A percentile compares a stretch with the other conserved stretches of the same genome.
phyloP scores from a whole-genome alignment of 2,888 invertebrate genomes.

The Amiota mariae region DNA sequence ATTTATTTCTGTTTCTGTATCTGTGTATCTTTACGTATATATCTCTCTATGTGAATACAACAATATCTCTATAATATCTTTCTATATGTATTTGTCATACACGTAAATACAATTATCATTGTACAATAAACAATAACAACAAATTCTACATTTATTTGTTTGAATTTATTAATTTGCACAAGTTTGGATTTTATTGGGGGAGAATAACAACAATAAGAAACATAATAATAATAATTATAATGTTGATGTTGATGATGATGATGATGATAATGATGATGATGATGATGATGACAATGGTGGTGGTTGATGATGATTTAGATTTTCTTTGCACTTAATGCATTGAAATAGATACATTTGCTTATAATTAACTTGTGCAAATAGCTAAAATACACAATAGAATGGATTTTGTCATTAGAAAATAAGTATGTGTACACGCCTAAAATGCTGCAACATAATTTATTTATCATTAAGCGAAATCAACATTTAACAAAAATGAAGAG shows the following conservation, averaged over 20 bases:
- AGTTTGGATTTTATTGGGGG: constrained; percentile 13
- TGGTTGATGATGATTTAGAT: no score
- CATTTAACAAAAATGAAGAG: not conserved
- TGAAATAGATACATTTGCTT: constrained; percentile 7
- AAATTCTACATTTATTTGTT: constrained; percentile 7
- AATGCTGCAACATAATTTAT: not conserved
- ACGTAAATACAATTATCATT: constrained; percentile 33
- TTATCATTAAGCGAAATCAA: not conserved
- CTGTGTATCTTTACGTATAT: not conserved
- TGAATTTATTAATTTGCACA: constrained; percentile 39
- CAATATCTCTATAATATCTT: not conserved
- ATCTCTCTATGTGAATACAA: not conserved
- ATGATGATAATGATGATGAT: no score
- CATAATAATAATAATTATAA: no score
- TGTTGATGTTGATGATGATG: no score
- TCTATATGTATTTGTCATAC: constrained; percentile 44
- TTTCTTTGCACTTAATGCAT: constrained; percentile 9
- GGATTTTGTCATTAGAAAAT: not conserved
- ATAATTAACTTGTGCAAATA: constrained; percentile 8
- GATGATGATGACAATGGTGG: no score
- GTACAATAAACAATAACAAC: not conserved
- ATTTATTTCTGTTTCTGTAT: constrained; percentile 22
- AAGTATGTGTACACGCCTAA: not conserved
- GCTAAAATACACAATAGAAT: not conserved
- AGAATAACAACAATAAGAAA: no score